Base-by-base conservation (phyloP, 2,888 invertebrate species). In the Sturmia bella region DNA sequence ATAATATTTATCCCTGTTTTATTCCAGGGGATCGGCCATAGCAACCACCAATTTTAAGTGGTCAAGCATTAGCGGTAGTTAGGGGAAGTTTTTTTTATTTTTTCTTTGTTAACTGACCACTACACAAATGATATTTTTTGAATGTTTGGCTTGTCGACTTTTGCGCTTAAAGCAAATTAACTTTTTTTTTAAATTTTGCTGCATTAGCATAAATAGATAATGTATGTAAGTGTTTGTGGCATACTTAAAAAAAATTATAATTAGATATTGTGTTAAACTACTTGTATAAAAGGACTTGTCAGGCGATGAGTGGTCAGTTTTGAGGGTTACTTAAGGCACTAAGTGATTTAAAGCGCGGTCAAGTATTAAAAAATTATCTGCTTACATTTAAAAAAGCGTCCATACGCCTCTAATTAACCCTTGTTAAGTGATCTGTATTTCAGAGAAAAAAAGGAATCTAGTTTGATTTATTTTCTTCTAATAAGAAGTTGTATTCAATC, bases 181-280 rank as follows among this genome's bases (percentile, higher is more conserved):
- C 48, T 69, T 56, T 27, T 57, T 37, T 32, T 45, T n/a, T 12
- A 3, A n/a, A 15, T n/a, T 52, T 19, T 21, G 52, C 69, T 76
- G 69, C 69, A 76, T 76, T 69, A 61, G 54, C 76, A 76, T 76
- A 69, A 54, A 69, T 75, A 7, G 4, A 27, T 9, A n/a, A n/a
- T n/a, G n/a, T n/a, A n/a, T n/a, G n/a, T n/a, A 27, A 27, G 27
- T 27, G 3, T 56, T 48, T 64, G 0, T 17, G 2, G n/a, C 21
- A 21, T 32, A 32, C 32, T 59, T 21, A 68, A 15, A 15, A 56
- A 57, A 39, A 66, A 19, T 37, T 9, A 21, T 66, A 57, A 57
- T 75, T 27, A 63, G 9, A 27, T 66, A 32, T 19, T 3, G 39
- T 19, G 50, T 4, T 27, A 32, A 27, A 41, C 12, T 19, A 12